These are phyloP conservation scores for Yponomeuta evonymella DNA, from an alignment of 2,888 invertebrate genomes.

Conservation along the genomic window DNA sequence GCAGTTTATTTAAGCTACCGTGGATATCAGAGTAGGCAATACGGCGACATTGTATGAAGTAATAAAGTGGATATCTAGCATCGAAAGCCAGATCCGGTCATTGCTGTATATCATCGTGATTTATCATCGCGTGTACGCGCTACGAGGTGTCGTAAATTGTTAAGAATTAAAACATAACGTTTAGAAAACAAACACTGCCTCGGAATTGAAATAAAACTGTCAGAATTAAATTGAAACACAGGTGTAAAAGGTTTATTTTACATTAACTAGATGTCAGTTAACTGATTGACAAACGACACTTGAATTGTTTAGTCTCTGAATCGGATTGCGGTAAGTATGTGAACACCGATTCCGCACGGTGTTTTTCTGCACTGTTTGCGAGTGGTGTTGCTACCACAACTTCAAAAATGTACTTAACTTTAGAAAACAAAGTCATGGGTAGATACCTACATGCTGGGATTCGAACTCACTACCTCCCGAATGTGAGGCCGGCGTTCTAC, in stretches of 20 bases:
- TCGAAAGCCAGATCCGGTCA: conserved; percentile 55
- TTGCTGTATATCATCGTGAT: conserved; percentile 68
- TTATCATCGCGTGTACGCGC: conserved; percentile 50
- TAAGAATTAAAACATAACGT: conserved; percentile 26
- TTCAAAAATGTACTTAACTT: too few species aligned
- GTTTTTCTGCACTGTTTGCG: too few species aligned
- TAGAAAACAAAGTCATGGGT: too few species aligned
- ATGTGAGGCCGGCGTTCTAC: too few species aligned
- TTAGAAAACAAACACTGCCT: conserved; percentile 11
- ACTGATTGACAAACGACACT: background rate
- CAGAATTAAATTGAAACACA: background rate
- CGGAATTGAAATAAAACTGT: conserved; percentile 4
- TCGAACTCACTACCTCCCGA: too few species aligned
- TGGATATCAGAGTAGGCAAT: conserved; percentile 26
- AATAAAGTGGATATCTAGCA: conserved; percentile 52
- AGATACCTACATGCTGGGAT: too few species aligned
- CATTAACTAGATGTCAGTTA: background rate
- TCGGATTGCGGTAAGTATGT: background rate
- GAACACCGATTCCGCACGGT: too few species aligned
- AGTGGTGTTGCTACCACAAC: too few species aligned
- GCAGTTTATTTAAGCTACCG: background rate
- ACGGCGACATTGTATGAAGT: conserved; percentile 45
- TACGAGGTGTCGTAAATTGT: conserved; percentile 56
- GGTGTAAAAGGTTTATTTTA: background rate
- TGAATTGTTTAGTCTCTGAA: background rate